These are phyloP conservation scores for Hemicordylus capensis DNA, from an alignment of 2,113 vertebrate genomes.

Conservation along the genomic window DNA sequence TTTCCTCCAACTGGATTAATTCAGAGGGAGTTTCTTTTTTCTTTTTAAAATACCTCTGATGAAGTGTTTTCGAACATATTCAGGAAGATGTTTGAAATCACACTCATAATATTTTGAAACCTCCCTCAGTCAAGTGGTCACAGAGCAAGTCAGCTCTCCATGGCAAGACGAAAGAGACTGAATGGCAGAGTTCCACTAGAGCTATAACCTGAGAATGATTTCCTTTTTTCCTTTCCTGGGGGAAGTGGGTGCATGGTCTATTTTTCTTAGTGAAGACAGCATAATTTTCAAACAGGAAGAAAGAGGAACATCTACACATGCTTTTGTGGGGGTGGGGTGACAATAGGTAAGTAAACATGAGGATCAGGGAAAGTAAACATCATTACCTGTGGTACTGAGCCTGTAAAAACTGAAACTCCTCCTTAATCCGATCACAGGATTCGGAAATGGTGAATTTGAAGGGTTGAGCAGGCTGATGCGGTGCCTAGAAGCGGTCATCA, in stretches of 20 bases:
- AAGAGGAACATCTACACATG: background rate
- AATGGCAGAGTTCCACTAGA: background rate
- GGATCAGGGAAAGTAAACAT: conserved; percentile 68
- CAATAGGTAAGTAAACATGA: conserved; percentile 58
- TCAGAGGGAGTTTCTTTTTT: background rate
- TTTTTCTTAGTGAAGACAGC: background rate
- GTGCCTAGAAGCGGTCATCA: conserved; percentile 81
- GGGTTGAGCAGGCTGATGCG: conserved; percentile 93
- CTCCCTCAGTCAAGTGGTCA: background rate
- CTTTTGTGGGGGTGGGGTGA: background rate
- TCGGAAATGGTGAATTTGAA: conserved; percentile 98
- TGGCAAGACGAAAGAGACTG: background rate
- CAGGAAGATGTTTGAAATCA: background rate
- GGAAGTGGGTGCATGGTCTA: rapidly evolving
- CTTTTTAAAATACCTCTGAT: background rate
- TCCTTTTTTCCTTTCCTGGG: background rate
- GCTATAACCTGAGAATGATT: background rate
- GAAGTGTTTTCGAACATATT: background rate
- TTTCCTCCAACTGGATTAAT: background rate
- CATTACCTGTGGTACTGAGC: conserved; percentile 96
- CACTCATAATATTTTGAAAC: background rate
- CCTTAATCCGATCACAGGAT: conserved; percentile 96
- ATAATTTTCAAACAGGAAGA: background rate
- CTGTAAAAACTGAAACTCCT: conserved; percentile 97
- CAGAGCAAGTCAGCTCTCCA: background rate